phyloP scores from a whole-genome alignment of 2,888 invertebrate species.

The Mycalesis mineus region DNA sequence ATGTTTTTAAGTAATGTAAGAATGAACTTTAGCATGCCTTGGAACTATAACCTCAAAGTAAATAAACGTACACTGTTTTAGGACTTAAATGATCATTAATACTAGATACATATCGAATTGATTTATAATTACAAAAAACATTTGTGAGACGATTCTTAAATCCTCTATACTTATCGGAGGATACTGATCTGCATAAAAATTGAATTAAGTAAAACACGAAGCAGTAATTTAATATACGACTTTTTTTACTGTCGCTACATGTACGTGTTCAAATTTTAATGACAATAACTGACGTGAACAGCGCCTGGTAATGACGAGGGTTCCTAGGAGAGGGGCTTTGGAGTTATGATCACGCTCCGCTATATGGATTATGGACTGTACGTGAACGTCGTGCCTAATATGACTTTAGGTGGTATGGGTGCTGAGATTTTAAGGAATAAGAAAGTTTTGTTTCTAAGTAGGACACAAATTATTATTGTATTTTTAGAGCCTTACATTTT shows the following conservation, averaged over 20 bases:
- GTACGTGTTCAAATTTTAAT: conserved; percentile 51
- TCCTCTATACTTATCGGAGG: not conserved
- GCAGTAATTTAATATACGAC: not conserved
- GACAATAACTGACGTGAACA: conserved; percentile 60
- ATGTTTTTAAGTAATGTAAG: no score
- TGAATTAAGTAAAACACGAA: conserved; percentile 13
- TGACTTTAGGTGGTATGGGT: conserved; percentile 6
- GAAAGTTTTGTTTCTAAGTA: not conserved
- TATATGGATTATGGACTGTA: conserved; percentile 27
- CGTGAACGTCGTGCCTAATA: conserved; percentile 15
- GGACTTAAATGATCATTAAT: no score
- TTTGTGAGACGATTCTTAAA: not conserved
- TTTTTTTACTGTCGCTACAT: conserved; percentile 39
- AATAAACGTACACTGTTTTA: no score
- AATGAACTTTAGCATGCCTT: no score
- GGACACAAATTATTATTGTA: no score
- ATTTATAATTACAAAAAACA: no score
- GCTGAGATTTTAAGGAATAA: conserved; percentile 6
- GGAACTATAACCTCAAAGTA: no score
- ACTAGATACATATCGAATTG: no score
- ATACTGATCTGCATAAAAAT: conserved; percentile 11
- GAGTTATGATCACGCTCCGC: conserved; percentile 16
- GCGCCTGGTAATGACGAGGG: conserved; percentile 33
- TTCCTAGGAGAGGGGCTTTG: conserved; percentile 24
- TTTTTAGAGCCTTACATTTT: no score